Conservation (phyloP, 1,140 invertebrate genomes). For the Heliconius hermathena region DNA sequence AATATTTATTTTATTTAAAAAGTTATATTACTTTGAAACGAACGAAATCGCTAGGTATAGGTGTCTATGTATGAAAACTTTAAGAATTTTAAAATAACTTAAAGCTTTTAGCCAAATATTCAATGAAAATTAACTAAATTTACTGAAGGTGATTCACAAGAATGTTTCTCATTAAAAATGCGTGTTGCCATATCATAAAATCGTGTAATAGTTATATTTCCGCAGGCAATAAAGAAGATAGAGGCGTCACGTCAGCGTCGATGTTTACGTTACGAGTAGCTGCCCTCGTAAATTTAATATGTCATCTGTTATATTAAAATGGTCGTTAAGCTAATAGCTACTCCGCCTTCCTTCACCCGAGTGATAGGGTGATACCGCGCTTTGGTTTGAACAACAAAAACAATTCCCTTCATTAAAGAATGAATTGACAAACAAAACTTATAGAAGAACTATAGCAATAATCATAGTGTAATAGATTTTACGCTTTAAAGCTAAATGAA, state of each 20-base stretch:
- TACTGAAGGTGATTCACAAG: slow-evolving; percentile 48
- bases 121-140: no score
- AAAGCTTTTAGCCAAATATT: no score
- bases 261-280: slow-evolving; percentile 69
- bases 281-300: slow-evolving; percentile 79
- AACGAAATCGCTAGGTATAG: neutral
- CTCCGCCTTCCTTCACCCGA: slow-evolving; percentile 62
- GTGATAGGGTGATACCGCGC: slow-evolving; percentile 63
- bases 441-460: neutral
- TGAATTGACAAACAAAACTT: neutral
- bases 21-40: no score
- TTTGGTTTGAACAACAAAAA: slow-evolving; percentile 51
- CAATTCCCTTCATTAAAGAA: slow-evolving; percentile 16
- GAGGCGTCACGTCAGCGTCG: slow-evolving; percentile 67
- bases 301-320: slow-evolving; percentile 80
- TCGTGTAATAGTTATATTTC: slow-evolving; percentile 71
- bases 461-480: neutral
- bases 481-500: no score
- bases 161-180: slow-evolving; percentile 63
- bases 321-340: slow-evolving; percentile 79
- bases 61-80: no score
- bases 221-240: slow-evolving; percentile 77
- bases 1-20: no score
- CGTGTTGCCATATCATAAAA: slow-evolving; percentile 63
- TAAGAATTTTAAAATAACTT: no score